These are phyloP conservation scores for Luperina testacea DNA, from an alignment of 2,888 invertebrate species.

Conservation along the genomic window DNA sequence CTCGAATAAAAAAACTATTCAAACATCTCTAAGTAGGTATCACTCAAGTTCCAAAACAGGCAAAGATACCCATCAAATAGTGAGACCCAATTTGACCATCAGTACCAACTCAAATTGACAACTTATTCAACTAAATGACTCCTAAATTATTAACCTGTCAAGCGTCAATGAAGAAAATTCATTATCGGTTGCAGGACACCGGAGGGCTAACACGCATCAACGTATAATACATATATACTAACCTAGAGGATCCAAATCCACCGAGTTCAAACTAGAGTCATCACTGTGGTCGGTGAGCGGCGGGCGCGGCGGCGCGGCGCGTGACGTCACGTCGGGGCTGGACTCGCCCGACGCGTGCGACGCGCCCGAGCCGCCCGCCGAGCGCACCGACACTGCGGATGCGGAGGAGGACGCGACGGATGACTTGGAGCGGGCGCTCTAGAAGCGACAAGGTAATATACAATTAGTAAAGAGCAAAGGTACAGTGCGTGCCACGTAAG, in stretches of 20 bases:
- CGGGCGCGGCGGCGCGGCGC: conserved; percentile 85
- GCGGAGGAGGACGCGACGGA: conserved; percentile 88
- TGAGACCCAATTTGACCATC: neutral
- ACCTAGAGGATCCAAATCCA: conserved; percentile 94
- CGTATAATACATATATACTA: conserved; percentile 69
- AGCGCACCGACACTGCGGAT: conserved; percentile 87
- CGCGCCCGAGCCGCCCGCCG: conserved; percentile 84
- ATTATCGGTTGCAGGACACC: neutral
- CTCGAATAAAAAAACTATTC: neutral
- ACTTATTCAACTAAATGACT: neutral
- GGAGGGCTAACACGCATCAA: too few relatives aligned
- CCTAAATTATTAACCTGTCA: neutral
- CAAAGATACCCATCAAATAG: neutral
- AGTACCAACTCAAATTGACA: neutral
- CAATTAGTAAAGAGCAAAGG: too few relatives aligned
- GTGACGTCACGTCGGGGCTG: conserved; percentile 89
- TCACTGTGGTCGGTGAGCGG: conserved; percentile 92
- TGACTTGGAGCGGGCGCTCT: conserved; percentile 92
- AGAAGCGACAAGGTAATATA: conserved; percentile 60
- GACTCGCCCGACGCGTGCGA: conserved; percentile 88
- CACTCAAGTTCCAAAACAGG: neutral
- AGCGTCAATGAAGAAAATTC: neutral
- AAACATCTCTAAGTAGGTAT: neutral
- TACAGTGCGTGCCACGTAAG: too few relatives aligned
- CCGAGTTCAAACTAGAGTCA: conserved; percentile 97